phyloP scores from a whole-genome alignment of 2,797 vertebrate genomes.

The Aotus griseimembra region DNA sequence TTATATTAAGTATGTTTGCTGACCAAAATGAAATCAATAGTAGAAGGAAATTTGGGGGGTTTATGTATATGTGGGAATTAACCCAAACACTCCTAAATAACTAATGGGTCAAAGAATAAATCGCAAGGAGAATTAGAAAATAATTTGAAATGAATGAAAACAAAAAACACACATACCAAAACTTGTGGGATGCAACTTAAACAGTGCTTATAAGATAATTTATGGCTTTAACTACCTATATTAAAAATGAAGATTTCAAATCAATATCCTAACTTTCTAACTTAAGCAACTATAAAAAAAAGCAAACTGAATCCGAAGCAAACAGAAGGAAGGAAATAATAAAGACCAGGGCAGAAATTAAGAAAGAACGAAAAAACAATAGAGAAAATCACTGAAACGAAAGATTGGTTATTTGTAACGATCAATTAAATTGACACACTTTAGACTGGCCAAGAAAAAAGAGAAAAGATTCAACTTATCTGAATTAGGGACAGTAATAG shows the following conservation, averaged over 20 bases:
- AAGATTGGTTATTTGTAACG: not conserved
- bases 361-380: not conserved
- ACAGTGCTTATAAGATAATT: not conserved
- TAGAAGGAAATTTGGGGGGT: not conserved
- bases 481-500: not conserved
- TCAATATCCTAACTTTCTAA: not conserved
- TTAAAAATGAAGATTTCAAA: not conserved
- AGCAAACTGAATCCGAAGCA: not conserved
- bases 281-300: not conserved
- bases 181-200: not conserved
- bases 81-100: not conserved
- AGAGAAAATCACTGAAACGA: not conserved
- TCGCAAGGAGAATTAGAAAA: not conserved
- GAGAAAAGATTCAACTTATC: not conserved
- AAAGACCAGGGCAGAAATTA: not conserved
- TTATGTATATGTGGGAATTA: not conserved
- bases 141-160: slow-evolving; percentile 35
- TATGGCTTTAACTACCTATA: not conserved
- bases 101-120: slow-evolving; percentile 20
- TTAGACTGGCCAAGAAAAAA: not conserved
- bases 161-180: not conserved
- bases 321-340: not conserved
- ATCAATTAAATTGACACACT: not conserved
- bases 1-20: not conserved
- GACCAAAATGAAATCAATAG: not conserved